These are phyloP conservation scores for Pantherophis guttatus DNA, from an alignment of 2,113 vertebrate species.

Conservation along the genomic window DNA sequence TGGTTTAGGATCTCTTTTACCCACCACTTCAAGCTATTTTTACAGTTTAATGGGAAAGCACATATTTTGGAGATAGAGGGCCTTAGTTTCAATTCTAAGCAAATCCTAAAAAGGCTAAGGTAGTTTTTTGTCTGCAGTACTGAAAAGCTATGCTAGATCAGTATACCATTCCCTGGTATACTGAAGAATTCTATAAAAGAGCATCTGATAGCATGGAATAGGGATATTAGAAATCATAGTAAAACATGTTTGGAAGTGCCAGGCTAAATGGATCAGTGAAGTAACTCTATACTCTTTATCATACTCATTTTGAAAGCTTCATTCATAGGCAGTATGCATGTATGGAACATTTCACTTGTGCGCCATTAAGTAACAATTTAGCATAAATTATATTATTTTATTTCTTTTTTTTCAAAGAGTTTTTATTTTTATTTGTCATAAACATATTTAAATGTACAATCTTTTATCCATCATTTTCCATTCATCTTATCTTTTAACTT, in stretches of 20 bases:
- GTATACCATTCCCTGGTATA: not conserved
- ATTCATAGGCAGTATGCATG: not conserved
- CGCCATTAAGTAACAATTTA: not conserved
- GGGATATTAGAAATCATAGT: not conserved
- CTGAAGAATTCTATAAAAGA: not conserved
- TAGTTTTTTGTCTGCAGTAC: not conserved
- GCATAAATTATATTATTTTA: not conserved
- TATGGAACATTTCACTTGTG: not conserved
- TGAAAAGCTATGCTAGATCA: not conserved
- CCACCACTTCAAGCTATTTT: not conserved
- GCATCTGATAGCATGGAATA: not conserved
- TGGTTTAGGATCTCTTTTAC: not conserved
- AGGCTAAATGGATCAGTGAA: not conserved
- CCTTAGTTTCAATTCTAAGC: not conserved
- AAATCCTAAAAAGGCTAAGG: not conserved
- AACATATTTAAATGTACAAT: too few species aligned
- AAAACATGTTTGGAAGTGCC: not conserved
- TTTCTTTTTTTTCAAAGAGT: too few species aligned
- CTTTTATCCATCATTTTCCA: too few species aligned
- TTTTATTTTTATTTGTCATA: too few species aligned
- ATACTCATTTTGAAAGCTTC: slow-evolving; percentile 12
- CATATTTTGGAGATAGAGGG: not conserved
- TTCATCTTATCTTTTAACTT: too few species aligned
- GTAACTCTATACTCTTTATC: not conserved
- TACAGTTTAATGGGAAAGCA: not conserved